phyloP scores from a whole-genome alignment of 35 echinoderm and acorn worm species.

The Lytechinus variegatus region DNA sequence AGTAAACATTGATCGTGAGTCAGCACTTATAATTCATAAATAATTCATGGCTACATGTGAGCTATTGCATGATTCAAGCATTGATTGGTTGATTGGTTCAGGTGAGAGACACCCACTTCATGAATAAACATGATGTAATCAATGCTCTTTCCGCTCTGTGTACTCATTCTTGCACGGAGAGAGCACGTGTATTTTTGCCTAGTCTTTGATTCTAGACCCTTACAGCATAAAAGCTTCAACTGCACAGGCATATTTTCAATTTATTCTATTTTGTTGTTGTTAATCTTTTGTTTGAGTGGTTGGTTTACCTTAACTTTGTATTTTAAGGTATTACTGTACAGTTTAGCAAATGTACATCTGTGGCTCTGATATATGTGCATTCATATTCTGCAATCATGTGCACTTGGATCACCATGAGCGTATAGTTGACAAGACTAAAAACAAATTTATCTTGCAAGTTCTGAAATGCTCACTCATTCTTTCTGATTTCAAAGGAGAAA shows the following conservation, averaged over 20 bases:
- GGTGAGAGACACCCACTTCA: not conserved
- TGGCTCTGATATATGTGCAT: too few species aligned
- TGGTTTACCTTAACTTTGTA: too few species aligned
- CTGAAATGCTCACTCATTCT: not conserved
- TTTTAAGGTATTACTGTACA: too few species aligned
- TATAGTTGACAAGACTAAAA: not conserved
- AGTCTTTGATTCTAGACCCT: not conserved
- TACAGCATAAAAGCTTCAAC: not conserved
- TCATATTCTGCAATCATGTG: too few species aligned
- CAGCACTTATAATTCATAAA: not conserved
- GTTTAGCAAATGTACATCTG: too few species aligned
- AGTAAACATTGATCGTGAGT: not conserved
- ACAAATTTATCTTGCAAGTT: not conserved
- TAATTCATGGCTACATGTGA: not conserved
- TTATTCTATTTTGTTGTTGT: too few species aligned
- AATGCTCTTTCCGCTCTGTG: not conserved
- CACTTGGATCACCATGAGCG: too few species aligned
- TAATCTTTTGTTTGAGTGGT: too few species aligned
- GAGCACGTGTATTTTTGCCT: not conserved
- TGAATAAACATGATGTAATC: not conserved
- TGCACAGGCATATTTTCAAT: too few species aligned
- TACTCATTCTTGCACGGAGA: not conserved
- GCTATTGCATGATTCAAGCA: not conserved
- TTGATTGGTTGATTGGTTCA: not conserved
- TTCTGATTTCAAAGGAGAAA: not conserved